Percentiles rank a stretch among this genome's conserved stretches.
Conservation (phyloP, 92 coral and sea anemone species). For the Metridium senile region DNA sequence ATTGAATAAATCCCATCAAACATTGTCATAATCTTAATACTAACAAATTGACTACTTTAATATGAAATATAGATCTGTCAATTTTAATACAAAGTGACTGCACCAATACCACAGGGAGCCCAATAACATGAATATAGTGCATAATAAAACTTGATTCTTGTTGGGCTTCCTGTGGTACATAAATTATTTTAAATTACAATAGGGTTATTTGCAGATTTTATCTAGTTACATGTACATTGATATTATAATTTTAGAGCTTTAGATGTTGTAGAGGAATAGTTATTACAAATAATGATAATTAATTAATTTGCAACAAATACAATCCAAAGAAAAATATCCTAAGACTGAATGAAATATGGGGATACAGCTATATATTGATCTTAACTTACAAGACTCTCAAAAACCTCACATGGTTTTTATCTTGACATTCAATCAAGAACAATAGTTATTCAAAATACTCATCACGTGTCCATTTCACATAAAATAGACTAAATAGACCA, state of each 20-base stretch:
- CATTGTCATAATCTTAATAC: slow-evolving; percentile 1
- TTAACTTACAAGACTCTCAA: too few species aligned
- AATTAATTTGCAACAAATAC: not conserved
- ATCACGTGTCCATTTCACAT: too few species aligned
- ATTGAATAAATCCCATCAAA: too few species aligned
- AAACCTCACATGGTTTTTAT: too few species aligned
- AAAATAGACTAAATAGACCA: too few species aligned
- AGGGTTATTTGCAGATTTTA: not conserved
- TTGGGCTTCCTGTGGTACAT: slow-evolving; percentile 15
- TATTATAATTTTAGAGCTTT: not conserved
- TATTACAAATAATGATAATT: not conserved
- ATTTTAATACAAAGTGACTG: slow-evolving; percentile 24
- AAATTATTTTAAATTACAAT: slow-evolving; percentile 16
- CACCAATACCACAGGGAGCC: slow-evolving; percentile 21
- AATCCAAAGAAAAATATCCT: too few species aligned
- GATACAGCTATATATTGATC: too few species aligned
- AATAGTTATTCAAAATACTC: too few species aligned
- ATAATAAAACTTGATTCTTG: not conserved
- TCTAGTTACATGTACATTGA: slow-evolving; percentile 5
- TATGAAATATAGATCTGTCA: slow-evolving; percentile 22
- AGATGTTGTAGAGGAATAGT: not conserved
- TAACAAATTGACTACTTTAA: slow-evolving; percentile 13
- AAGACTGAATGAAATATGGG: too few species aligned
- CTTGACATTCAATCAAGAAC: too few species aligned
- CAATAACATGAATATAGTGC: not conserved